Conservation (phyloP, 2,113 vertebrate species). For the Bos javanicus region DNA sequence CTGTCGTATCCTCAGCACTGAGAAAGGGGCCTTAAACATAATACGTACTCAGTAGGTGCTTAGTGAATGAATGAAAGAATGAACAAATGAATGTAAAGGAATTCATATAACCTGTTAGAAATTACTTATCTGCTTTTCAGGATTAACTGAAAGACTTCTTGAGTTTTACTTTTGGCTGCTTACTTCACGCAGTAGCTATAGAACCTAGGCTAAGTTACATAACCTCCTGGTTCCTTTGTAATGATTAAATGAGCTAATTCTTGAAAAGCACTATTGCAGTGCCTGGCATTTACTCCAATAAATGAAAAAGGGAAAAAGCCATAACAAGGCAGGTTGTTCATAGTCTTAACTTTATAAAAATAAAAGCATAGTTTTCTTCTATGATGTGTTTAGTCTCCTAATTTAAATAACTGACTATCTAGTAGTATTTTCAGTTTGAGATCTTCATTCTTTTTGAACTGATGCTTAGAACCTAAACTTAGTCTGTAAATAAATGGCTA, state of each 20-base stretch:
- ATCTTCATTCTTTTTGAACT: slow-evolving; percentile 8
- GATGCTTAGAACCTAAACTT: neutral
- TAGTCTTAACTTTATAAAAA: neutral
- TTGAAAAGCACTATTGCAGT: neutral
- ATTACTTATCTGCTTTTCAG: neutral
- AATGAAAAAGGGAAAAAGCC: neutral
- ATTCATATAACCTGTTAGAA: neutral
- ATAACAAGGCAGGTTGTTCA: neutral
- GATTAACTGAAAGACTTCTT: neutral
- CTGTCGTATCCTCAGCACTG: neutral
- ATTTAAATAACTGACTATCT: slow-evolving; percentile 26
- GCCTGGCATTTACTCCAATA: neutral
- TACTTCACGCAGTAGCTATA: neutral
- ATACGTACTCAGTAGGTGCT: neutral
- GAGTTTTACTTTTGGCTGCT: neutral
- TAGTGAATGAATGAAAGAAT: neutral
- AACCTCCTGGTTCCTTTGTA: neutral
- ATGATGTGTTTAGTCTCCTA: neutral
- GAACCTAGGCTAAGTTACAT: neutral
- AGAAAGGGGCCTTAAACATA: neutral
- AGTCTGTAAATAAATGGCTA: neutral
- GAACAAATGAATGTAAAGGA: neutral
- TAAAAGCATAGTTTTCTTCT: neutral
- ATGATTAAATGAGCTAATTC: neutral
- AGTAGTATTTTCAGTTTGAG: neutral